These are phyloP conservation scores for Eledona agricola DNA, from an alignment of 2,888 invertebrate species.

Conservation along the genomic window DNA sequence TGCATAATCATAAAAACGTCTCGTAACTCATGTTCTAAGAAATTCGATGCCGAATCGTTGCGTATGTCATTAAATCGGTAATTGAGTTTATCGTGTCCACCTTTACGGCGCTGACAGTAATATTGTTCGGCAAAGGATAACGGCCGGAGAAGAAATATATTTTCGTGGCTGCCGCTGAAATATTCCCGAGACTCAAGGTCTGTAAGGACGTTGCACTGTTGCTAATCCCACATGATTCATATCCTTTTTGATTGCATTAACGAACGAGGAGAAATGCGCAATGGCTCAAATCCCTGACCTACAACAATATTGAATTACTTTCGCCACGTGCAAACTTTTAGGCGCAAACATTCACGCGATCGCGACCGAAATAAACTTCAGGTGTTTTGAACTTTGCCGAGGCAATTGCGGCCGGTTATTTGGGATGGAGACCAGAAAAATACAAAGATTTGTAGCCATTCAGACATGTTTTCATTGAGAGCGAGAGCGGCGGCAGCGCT, in stretches of 20 bases:
- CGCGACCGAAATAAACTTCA: slow-evolving; percentile 54
- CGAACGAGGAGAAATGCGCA: too few relatives aligned
- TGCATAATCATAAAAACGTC: too few relatives aligned
- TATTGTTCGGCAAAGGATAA: too few relatives aligned
- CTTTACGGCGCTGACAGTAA: too few relatives aligned
- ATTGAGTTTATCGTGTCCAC: too few relatives aligned
- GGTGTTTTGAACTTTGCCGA: slow-evolving; percentile 54
- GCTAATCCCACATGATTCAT: slow-evolving; percentile 47
- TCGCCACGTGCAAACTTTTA: slow-evolving; percentile 44
- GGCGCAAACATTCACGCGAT: slow-evolving; percentile 31
- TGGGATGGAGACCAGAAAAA: slow-evolving; percentile 25
- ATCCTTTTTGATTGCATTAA: slow-evolving; percentile 50
- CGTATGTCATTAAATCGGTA: too few relatives aligned
- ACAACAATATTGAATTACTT: slow-evolving; percentile 53
- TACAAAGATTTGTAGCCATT: slow-evolving; percentile 33
- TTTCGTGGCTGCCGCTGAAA: slow-evolving; percentile 1
- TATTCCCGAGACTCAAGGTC: slow-evolving; percentile 19
- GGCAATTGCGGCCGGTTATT: slow-evolving; percentile 25
- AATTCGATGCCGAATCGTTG: too few relatives aligned
- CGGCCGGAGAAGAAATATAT: too few relatives aligned
- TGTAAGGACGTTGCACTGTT: slow-evolving; percentile 25
- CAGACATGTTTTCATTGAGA: slow-evolving; percentile 33
- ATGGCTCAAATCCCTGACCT: slow-evolving; percentile 51
- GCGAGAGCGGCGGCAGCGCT: slow-evolving; percentile 11
- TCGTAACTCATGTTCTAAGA: background rate